Evolutionary conservation across 1,140 invertebrate species (phyloP).

Genomic region (Tetragonula clypearis): DNA sequence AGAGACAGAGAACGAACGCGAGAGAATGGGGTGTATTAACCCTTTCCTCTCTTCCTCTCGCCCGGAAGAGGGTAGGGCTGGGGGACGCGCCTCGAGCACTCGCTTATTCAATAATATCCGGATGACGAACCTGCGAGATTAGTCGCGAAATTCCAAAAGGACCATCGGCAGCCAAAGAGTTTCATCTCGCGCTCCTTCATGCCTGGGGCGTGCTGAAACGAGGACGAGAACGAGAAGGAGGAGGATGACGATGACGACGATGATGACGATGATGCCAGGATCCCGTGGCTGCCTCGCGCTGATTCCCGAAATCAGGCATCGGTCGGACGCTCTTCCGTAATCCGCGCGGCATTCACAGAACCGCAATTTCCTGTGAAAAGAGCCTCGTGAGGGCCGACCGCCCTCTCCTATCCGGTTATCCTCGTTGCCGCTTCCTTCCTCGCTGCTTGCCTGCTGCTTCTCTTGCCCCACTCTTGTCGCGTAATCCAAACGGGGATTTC

Average conservation of each 20-base stretch:
- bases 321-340: slow-evolving; percentile 44
- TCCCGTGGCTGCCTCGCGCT: slow-evolving; percentile 49
- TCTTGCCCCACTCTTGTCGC: too few relatives aligned
- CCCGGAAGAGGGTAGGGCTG: too few relatives aligned
- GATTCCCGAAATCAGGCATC: slow-evolving; percentile 48
- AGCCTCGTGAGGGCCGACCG: background rate
- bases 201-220: slow-evolving; percentile 56
- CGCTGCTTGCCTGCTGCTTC: too few relatives aligned
- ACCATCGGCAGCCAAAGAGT: slow-evolving; percentile 70
- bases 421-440: background rate
- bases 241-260: slow-evolving; percentile 14
- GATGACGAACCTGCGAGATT: slow-evolving; percentile 61
- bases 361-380: slow-evolving; percentile 44
- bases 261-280: slow-evolving; percentile 39
- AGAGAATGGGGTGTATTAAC: too few relatives aligned
- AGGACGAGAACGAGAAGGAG: slow-evolving; percentile 29
- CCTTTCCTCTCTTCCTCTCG: too few relatives aligned
- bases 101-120: slow-evolving; percentile 7
- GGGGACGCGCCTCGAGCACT: too few relatives aligned
- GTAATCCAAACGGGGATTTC: slow-evolving; percentile 26
- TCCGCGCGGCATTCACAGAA: slow-evolving; percentile 43
- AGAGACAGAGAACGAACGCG: background rate
- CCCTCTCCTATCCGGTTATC: background rate
- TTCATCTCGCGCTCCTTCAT: slow-evolving; percentile 68
- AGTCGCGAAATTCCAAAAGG: slow-evolving; percentile 68